These are phyloP conservation scores for Microdon myrmicae DNA, from an alignment of 2,888 invertebrate species.

Conservation along the genomic window DNA sequence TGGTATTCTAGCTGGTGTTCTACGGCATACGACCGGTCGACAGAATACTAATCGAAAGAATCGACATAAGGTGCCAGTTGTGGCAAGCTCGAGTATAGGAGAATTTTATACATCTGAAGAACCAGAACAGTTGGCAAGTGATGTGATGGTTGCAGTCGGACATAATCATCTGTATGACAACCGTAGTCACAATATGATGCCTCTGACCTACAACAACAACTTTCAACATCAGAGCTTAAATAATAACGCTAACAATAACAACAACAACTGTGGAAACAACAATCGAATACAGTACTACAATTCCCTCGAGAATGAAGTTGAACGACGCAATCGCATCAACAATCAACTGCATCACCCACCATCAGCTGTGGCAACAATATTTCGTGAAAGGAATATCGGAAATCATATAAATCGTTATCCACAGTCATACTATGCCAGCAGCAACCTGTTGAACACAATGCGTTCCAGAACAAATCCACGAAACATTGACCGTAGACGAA, in stretches of 20 bases:
- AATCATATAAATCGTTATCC: conserved; percentile 60
- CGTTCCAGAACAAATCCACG: conserved; percentile 64
- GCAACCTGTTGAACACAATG: conserved; percentile 57
- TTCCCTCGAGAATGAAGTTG: conserved; percentile 64
- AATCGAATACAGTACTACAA: conserved; percentile 60
- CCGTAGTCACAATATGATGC: conserved; percentile 61
- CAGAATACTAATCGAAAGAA: conserved; percentile 50
- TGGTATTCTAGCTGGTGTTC: conserved; percentile 54
- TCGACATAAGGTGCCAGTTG: conserved; percentile 38
- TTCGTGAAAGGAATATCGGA: conserved; percentile 59
- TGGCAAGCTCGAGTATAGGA: conserved; percentile 49
- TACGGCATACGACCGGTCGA: conserved; percentile 56
- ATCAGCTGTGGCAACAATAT: conserved; percentile 62
- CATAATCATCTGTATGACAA: conserved; percentile 61
- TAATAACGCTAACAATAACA: conserved; percentile 50
- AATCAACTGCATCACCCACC: conserved; percentile 61
- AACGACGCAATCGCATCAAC: conserved; percentile 65
- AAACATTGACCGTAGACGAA: conserved; percentile 62
- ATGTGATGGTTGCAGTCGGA: conserved; percentile 57
- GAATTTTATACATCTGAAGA: conserved; percentile 57
- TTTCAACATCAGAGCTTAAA: conserved; percentile 55
- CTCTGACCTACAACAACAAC: conserved; percentile 58
- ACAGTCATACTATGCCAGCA: conserved; percentile 59
- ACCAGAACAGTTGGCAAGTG: conserved; percentile 54
- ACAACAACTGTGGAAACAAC: conserved; percentile 50